Conservation (phyloP, 2,797 vertebrate genomes). For the Pangasius macronema region DNA sequence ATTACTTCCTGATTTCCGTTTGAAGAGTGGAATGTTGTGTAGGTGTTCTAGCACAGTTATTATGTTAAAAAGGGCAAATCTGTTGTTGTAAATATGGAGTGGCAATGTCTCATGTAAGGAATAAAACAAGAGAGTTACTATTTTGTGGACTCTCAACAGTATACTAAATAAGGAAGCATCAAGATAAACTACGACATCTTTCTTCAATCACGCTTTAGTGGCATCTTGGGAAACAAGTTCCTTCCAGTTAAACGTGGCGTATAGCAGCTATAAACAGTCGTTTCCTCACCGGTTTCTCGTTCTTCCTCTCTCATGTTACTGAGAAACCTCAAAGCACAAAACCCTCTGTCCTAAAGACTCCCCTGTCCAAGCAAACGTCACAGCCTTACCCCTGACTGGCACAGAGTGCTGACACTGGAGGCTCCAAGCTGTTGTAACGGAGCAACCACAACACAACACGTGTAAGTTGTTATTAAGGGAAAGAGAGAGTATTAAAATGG, state of each 20-base stretch:
- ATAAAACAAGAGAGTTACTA: not conserved
- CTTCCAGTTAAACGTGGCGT: not conserved
- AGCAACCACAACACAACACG: not conserved
- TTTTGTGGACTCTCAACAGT: too few relatives aligned
- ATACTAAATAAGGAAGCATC: too few relatives aligned
- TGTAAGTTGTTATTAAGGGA: not conserved
- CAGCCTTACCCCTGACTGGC: not conserved
- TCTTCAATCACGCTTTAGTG: too few relatives aligned
- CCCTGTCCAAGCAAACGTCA: not conserved
- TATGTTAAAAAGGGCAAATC: not conserved
- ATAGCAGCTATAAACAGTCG: not conserved
- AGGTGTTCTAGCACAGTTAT: not conserved
- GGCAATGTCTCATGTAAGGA: not conserved
- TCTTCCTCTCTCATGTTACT: not conserved
- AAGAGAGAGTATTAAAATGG: not conserved
- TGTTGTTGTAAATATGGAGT: not conserved
- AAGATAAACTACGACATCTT: too few relatives aligned
- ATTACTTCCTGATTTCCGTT: constrained; percentile 26
- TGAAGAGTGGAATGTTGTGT: not conserved
- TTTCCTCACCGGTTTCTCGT: not conserved
- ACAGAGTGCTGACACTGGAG: not conserved
- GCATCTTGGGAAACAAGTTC: not conserved
- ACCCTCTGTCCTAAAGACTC: not conserved
- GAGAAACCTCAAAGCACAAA: not conserved
- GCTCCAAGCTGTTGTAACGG: not conserved